These are phyloP conservation scores for Anoplopoma fimbria DNA, from an alignment of 2,113 vertebrate genomes.

Conservation along the genomic window DNA sequence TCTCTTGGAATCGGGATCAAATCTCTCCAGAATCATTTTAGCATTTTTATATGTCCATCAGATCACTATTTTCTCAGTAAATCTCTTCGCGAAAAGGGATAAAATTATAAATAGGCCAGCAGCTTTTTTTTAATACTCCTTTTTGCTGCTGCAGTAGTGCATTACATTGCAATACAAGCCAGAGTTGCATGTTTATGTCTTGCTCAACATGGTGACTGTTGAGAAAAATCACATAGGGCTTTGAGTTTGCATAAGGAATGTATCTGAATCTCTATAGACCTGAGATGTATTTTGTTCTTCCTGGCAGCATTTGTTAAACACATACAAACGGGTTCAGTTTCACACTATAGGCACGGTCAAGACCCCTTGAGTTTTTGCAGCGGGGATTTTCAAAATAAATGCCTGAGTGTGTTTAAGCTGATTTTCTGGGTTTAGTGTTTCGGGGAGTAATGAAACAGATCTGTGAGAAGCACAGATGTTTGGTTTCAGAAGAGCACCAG, in stretches of 20 bases:
- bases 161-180: neutral
- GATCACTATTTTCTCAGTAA: neutral
- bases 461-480: conserved; percentile 74
- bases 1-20: too few species aligned
- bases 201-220: conserved; percentile 24
- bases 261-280: conserved; percentile 49
- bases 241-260: conserved; percentile 58
- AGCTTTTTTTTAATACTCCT: neutral
- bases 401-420: conserved; percentile 66
- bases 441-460: conserved; percentile 66
- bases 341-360: conserved; percentile 59
- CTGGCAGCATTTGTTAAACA: conserved; percentile 72
- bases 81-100: neutral
- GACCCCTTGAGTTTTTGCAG: conserved; percentile 64
- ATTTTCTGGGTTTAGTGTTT: conserved; percentile 79
- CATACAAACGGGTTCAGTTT: conserved; percentile 65
- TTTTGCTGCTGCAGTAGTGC: neutral
- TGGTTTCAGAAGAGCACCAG: conserved; percentile 60
- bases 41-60: too few species aligned
- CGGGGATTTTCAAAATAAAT: conserved; percentile 78
- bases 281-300: conserved; percentile 66
- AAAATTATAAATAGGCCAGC: neutral
- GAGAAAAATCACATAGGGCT: conserved; percentile 47
- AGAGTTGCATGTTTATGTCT: conserved; percentile 30
- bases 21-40: too few species aligned